These are phyloP conservation scores for Aleadryas rufinucha DNA, from an alignment of 2,113 vertebrate genomes.

Conservation along the genomic window DNA sequence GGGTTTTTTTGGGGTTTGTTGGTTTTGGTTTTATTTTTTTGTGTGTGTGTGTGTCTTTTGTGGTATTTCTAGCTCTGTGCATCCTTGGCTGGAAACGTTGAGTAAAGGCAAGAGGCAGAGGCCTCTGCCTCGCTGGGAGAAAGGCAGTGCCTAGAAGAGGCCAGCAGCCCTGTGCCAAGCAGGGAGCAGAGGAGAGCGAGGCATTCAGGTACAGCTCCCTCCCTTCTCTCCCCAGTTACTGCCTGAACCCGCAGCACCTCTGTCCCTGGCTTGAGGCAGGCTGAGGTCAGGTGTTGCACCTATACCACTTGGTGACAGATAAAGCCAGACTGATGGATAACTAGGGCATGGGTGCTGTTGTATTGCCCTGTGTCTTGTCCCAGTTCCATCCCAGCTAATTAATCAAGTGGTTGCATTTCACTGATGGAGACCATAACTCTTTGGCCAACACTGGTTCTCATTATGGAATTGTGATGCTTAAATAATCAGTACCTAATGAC, in stretches of 20 bases:
- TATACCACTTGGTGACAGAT: not conserved
- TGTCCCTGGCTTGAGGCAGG: not conserved
- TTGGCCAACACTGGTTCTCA: not conserved
- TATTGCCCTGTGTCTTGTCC: not conserved
- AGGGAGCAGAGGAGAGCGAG: not conserved
- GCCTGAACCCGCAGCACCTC: not conserved
- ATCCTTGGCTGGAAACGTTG: not conserved
- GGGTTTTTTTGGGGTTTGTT: not conserved
- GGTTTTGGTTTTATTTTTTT: too few species aligned
- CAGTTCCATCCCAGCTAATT: not conserved
- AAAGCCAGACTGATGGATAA: not conserved
- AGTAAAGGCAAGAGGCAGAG: not conserved
- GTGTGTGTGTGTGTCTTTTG: not conserved
- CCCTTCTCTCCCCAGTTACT: not conserved
- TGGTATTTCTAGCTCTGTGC: not conserved
- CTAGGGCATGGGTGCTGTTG: not conserved
- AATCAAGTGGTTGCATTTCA: not conserved
- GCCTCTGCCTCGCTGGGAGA: not conserved
- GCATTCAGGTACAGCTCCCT: rapidly evolving
- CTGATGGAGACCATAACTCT: not conserved
- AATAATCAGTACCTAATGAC: not conserved
- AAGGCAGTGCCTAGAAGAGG: not conserved
- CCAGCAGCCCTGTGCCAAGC: rapidly evolving
- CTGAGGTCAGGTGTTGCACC: not conserved
- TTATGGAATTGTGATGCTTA: not conserved